phyloP scores from a whole-genome alignment of 2,797 vertebrate genomes.

The Erethizon dorsatum region DNA sequence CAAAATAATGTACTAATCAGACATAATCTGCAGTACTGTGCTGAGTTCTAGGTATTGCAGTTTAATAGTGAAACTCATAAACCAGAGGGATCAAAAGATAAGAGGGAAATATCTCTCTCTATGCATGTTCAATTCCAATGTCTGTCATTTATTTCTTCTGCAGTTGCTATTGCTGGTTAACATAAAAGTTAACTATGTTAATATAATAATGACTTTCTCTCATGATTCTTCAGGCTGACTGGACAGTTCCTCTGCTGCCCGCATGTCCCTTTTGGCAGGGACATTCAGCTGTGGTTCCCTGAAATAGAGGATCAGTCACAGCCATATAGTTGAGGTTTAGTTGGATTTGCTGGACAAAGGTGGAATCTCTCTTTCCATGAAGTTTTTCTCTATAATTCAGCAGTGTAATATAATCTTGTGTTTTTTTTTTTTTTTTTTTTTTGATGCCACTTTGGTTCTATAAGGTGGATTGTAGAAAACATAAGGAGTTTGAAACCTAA shows the following conservation, averaged over 20 bases:
- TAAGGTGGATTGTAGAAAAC: not conserved
- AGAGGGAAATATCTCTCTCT: not conserved
- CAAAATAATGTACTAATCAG: not conserved
- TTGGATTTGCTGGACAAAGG: not conserved
- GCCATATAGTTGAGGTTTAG: not conserved
- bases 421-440: no score
- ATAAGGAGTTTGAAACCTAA: not conserved
- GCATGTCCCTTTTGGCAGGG: not conserved
- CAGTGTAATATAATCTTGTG: not conserved
- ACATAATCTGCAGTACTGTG: not conserved
- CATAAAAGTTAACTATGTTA: not conserved
- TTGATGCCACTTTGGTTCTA: not conserved
- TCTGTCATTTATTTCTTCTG: not conserved
- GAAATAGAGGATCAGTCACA: not conserved
- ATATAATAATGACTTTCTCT: not conserved
- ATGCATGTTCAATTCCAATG: not conserved
- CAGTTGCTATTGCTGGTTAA: not conserved
- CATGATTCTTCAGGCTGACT: not conserved
- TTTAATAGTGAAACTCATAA: not conserved
- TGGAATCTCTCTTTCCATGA: not conserved
- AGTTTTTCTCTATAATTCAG: not conserved
- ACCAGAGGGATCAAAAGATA: not conserved
- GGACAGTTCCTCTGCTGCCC: not conserved
- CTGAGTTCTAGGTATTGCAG: not conserved
- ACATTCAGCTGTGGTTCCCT: not conserved